These are phyloP conservation scores for Pimephales promelas DNA, from an alignment of 2,113 vertebrate genomes.

Conservation along the genomic window DNA sequence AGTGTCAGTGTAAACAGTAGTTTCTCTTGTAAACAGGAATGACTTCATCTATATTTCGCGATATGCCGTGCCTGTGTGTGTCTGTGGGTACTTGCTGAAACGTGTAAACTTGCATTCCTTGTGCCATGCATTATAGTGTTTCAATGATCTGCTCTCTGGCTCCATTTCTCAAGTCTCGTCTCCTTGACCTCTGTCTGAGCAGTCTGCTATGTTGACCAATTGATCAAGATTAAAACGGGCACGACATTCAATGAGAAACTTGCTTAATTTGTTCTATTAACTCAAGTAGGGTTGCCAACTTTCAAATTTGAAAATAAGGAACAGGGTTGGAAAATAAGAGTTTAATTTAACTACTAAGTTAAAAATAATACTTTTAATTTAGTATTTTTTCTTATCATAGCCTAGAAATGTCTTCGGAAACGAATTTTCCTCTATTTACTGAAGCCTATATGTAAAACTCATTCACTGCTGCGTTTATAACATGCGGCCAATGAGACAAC, in stretches of 20 bases:
- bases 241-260: background rate
- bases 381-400: too few relatives aligned
- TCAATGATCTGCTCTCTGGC: background rate
- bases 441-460: too few relatives aligned
- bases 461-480: too few relatives aligned
- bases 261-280: conserved; percentile 9
- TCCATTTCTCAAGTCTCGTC: conserved; percentile 6
- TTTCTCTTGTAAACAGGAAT: background rate
- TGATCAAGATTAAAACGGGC: conserved; percentile 26
- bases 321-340: too few relatives aligned
- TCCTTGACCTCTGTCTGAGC: background rate
- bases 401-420: too few relatives aligned
- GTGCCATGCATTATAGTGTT: background rate
- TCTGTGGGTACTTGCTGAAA: conserved; percentile 28
- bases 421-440: too few relatives aligned
- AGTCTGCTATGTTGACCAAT: conserved; percentile 5
- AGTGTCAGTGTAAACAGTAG: conserved; percentile 29
- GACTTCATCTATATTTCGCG: background rate
- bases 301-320: too few relatives aligned
- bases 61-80: conserved; percentile 23
- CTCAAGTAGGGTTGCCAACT: too few relatives aligned
- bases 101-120: background rate
- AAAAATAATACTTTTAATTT: too few relatives aligned
- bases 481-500: too few relatives aligned
- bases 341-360: too few relatives aligned